Evolutionary conservation across 2,113 vertebrate genomes (phyloP), one percentile per base, ranked within the genome.

Genomic region (Campylomormyrus numenius): DNA sequence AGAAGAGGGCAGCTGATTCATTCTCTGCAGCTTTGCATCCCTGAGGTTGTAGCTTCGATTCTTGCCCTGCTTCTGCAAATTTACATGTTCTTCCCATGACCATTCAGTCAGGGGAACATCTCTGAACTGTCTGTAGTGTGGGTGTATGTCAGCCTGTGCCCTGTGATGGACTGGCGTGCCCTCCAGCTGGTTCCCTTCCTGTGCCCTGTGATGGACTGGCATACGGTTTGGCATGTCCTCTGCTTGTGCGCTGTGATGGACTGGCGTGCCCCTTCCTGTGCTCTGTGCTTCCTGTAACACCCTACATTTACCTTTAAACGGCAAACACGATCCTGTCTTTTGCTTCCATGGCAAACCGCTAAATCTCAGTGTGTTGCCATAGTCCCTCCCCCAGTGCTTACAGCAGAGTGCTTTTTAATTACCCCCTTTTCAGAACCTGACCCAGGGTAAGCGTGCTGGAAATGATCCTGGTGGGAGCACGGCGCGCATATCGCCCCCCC

Each of bases 351-450:
- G 53, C 84, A 58, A 50, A 8, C 24, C 19, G 24, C 53, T 85
- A 80, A 21, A 85, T 85, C 24, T 11, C 9, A n/a, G 3, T 42
- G 0, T 85, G 45, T n/a, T 48, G 50, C n/a, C 35, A 6, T 17
- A 1, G 31, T 39, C 11, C 74, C 74, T 31, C 27, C 15, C 49
- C 27, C 52, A 27, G 27, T 45, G 53, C 53, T 21, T 10, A 42
- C 15, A 7, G 80, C n/a, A 85, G 24, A 21, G 50, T 46, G 52
- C 6, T 19, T 83, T n/a, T 35, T 90, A 90, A 90, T 85, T 58
- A 53, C 52, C 89, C 77, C 19, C 74, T 84, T 53, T 53, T 89
- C 85, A 74, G 89, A 66, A 49, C 19, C 85, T 88, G 85, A 90
- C 89, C 45, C 50, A 62, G 66, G 58, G 45, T 80, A 88, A 88